These are phyloP conservation scores for Dipodomys merriami DNA, from an alignment of 2,113 vertebrate genomes.

Conservation along the genomic window DNA sequence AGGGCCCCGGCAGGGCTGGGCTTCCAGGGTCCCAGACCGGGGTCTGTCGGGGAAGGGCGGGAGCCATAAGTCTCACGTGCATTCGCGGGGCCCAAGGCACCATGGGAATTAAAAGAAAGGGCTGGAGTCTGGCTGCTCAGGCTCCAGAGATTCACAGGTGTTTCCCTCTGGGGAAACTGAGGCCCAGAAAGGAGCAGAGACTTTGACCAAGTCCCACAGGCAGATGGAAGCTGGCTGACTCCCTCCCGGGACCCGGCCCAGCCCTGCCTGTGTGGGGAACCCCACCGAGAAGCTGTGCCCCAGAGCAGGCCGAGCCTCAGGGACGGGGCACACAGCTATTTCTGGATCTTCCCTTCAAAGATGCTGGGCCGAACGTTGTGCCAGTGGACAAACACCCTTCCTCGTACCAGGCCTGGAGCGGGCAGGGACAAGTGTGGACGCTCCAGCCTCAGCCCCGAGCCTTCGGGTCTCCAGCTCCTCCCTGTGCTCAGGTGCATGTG, in stretches of 20 bases:
- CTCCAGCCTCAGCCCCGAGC: background rate
- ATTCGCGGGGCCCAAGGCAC: rapidly evolving
- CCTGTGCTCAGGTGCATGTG: rapidly evolving
- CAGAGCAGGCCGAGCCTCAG: background rate
- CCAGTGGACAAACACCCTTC: background rate
- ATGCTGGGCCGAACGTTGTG: background rate
- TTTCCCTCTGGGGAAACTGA: background rate
- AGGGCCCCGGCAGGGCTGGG: too few species aligned
- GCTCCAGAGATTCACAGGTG: background rate
- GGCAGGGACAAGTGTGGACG: background rate
- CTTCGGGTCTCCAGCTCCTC: background rate
- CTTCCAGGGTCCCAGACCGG: too few species aligned
- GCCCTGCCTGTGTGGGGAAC: rapidly evolving
- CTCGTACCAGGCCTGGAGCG: background rate
- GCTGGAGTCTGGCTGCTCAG: background rate
- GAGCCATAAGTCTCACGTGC: background rate
- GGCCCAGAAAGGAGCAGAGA: background rate
- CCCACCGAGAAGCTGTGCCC: background rate
- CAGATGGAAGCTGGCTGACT: background rate
- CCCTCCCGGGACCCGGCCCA: background rate
- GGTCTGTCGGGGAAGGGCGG: too few species aligned
- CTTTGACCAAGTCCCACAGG: background rate
- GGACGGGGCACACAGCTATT: background rate
- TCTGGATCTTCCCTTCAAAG: conserved; percentile 66
- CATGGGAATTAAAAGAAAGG: background rate